phyloP scores from a whole-genome alignment of 2,113 vertebrate genomes.

The Macrotis lagotis region DNA sequence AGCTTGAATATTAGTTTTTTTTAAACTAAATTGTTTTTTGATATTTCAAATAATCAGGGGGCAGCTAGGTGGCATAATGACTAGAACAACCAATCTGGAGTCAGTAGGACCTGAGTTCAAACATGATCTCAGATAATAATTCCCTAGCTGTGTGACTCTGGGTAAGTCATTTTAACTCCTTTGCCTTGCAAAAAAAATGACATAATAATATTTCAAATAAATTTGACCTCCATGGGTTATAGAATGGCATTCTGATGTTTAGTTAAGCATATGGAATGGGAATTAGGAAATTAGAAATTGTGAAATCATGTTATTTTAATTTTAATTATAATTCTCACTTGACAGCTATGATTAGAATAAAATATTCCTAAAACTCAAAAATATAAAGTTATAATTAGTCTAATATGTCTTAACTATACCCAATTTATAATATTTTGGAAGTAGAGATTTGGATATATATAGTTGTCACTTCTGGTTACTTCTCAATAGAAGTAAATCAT shows the following conservation, averaged over 20 bases:
- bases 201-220: constrained; percentile 74
- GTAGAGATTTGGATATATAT: not conserved
- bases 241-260: constrained; percentile 74
- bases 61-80: too few relatives aligned
- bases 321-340: constrained; percentile 73
- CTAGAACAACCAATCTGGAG: too few relatives aligned
- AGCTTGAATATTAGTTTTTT: not conserved
- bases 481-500: not conserved
- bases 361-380: constrained; percentile 62
- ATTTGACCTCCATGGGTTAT: constrained; percentile 65
- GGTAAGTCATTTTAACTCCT: too few relatives aligned
- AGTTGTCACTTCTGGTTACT: not conserved
- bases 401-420: constrained; percentile 35
- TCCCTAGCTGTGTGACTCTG: too few relatives aligned
- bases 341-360: constrained; percentile 65
- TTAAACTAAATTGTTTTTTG: constrained; percentile 48
- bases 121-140: too few relatives aligned
- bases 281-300: constrained; percentile 75
- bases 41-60: constrained; percentile 75
- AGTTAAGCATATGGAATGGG: constrained; percentile 73
- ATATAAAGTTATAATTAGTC: constrained; percentile 63
- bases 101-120: too few relatives aligned
- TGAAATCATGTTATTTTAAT: constrained; percentile 72
- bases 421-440: constrained; percentile 33
- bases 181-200: too few relatives aligned